Conservation (phyloP, 2,888 invertebrate species). For the Physocephala rufipes region DNA sequence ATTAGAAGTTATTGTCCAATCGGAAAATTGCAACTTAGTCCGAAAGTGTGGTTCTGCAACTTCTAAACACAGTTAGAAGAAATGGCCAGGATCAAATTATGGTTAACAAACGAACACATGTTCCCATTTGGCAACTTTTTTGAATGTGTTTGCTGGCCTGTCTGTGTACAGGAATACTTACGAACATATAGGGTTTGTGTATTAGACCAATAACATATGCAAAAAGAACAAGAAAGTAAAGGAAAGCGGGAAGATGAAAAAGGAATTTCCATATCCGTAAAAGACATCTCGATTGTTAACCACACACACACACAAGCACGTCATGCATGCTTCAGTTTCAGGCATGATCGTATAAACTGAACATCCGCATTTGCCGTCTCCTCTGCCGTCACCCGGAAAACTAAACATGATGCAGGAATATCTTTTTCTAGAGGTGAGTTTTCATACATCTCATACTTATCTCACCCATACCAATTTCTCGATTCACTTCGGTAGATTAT, state of each 20-base stretch:
- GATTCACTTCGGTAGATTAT: too few species aligned
- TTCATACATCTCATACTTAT: constrained; percentile 17
- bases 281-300: background rate
- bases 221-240: too few species aligned
- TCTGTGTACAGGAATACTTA: constrained; percentile 2
- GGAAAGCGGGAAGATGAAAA: constrained; percentile 17
- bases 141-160: constrained; percentile 1
- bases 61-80: constrained; percentile 36
- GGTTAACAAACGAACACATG: constrained; percentile 18
- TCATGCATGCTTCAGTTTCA: background rate
- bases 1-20: constrained; percentile 40
- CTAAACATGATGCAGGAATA: too few species aligned
- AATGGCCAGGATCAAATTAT: constrained; percentile 20
- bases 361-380: background rate
- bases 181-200: too few species aligned
- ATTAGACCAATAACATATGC: too few species aligned
- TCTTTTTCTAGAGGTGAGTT: constrained; percentile 25
- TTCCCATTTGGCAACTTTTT: background rate
- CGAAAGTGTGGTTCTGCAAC: constrained; percentile 33
- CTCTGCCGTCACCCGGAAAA: background rate
- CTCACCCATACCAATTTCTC: background rate
- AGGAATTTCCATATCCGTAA: background rate
- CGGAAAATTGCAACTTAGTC: constrained; percentile 42
- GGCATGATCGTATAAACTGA: background rate
- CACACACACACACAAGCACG: background rate